Percentiles rank a stretch among this genome's conserved stretches.
These are phyloP conservation scores for Rhineura floridana DNA, from an alignment of 2,113 vertebrate genomes.

Conservation along the genomic window DNA sequence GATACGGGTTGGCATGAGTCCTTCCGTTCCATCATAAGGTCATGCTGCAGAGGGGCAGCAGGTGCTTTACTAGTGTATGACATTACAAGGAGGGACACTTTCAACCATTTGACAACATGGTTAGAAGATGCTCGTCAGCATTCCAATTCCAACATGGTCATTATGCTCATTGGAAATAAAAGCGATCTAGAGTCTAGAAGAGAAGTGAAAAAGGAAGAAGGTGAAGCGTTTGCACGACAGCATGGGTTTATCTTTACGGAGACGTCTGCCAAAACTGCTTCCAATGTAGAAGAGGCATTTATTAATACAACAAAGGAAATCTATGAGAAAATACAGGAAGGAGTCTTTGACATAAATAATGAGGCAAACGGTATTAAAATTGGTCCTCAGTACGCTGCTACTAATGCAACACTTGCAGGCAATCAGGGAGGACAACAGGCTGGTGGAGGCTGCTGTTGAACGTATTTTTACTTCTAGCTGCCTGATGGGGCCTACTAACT, in stretches of 20 bases:
- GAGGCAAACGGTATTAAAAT: slow-evolving; percentile 99
- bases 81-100: slow-evolving; percentile 99
- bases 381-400: slow-evolving; percentile 96
- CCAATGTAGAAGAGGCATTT: slow-evolving; percentile 99
- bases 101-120: slow-evolving; percentile 99
- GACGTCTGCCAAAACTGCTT: slow-evolving; percentile 98
- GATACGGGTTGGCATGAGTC: slow-evolving; percentile 99
- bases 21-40: slow-evolving; percentile 98
- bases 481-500: slow-evolving; percentile 86
- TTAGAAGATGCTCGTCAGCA: slow-evolving; percentile 99
- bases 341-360: slow-evolving; percentile 99
- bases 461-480: slow-evolving; percentile 79
- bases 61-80: slow-evolving; percentile 98
- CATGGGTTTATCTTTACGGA: slow-evolving; percentile 99
- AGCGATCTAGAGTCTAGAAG: slow-evolving; percentile 98
- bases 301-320: slow-evolving; percentile 99
- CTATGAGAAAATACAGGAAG: slow-evolving; percentile 99
- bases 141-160: slow-evolving; percentile 99
- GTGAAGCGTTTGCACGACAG: slow-evolving; percentile 98
- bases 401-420: slow-evolving; percentile 89
- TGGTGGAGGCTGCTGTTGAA: slow-evolving; percentile 98
- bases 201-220: slow-evolving; percentile 99
- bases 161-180: slow-evolving; percentile 99
- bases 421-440: slow-evolving; percentile 97
- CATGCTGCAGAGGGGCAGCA: slow-evolving; percentile 98